Percentiles rank a stretch among this genome's conserved stretches.
These are phyloP conservation scores for Cantharis flavilabris DNA, from an alignment of 2,888 invertebrate species.

Conservation along the genomic window DNA sequence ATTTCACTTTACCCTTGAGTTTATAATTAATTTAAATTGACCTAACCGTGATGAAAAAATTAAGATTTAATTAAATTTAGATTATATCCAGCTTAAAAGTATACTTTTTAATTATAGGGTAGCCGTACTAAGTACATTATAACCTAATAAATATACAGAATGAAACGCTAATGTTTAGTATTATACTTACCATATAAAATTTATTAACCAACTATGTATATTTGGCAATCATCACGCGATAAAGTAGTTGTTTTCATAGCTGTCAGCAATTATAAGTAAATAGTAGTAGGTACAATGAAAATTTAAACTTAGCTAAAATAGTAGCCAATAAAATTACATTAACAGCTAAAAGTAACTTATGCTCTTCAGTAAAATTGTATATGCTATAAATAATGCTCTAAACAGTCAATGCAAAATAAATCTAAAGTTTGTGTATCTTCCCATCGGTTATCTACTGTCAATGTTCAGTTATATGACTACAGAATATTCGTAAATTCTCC, in stretches of 20 bases:
- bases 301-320: background rate
- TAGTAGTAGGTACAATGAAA: background rate
- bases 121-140: background rate
- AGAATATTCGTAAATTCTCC: background rate
- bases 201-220: background rate
- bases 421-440: background rate
- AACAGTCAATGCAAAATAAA: background rate
- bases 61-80: background rate
- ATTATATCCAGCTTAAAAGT: background rate
- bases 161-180: background rate
- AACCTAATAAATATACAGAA: background rate
- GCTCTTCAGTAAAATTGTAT: background rate
- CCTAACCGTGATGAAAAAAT: background rate
- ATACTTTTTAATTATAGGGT: background rate
- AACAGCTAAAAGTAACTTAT: background rate
- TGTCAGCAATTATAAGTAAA: background rate
- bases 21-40: background rate
- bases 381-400: background rate
- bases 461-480: background rate
- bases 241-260: background rate
- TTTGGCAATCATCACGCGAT: background rate
- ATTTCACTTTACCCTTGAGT: background rate
- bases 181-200: background rate
- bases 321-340: background rate
- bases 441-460: background rate